Evolutionary conservation across 1,140 invertebrate species (phyloP).

Genomic region (Pteromalus puparum): DNA sequence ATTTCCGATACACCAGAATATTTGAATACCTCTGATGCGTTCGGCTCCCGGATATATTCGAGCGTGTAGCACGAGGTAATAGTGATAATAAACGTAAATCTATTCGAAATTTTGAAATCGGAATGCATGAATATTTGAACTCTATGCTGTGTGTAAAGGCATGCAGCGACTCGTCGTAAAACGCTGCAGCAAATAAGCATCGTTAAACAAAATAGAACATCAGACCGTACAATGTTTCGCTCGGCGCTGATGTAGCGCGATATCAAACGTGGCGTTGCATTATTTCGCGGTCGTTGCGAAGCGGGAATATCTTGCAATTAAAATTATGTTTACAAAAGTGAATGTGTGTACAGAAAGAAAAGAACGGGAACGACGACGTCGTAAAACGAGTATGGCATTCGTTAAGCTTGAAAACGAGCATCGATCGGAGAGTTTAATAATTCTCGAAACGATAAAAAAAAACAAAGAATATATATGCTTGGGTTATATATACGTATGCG

Average conservation of each 20-base stretch:
- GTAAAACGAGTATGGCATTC: no score
- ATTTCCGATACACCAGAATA: neutral
- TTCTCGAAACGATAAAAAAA: no score
- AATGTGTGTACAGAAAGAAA: neutral
- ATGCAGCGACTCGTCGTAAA: neutral
- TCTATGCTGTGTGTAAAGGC: neutral
- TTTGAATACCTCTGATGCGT: neutral
- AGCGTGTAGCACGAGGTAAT: neutral
- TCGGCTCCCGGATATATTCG: neutral
- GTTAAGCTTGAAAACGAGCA: no score
- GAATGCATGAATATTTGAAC: conserved; percentile 19
- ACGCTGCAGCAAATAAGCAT: neutral
- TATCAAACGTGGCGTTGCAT: no score
- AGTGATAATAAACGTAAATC: conserved; percentile 12
- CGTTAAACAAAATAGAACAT: neutral
- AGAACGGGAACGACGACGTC: no score
- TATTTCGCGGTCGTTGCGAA: no score
- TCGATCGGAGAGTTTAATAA: no score
- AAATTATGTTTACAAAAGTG: neutral
- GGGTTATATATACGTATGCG: no score
- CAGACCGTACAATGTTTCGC: neutral
- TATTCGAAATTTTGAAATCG: conserved; percentile 13
- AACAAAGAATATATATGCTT: no score
- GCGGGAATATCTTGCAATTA: neutral
- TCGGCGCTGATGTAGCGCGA: neutral